Conservation (phyloP, 2,888 invertebrate species). For the Dioctria rufipes region DNA sequence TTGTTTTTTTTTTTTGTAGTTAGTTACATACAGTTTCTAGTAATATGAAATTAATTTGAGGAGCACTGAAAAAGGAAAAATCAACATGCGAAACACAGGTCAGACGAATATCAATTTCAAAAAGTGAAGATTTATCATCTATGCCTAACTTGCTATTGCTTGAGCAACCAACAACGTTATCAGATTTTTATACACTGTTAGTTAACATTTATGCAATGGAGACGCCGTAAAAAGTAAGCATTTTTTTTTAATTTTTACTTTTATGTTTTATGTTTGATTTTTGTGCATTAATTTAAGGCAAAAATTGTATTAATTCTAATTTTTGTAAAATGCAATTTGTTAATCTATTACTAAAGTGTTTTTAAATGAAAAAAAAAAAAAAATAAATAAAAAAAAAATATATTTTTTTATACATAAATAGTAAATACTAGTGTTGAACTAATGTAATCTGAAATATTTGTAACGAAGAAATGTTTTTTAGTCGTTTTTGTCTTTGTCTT, state of each 20-base stretch:
- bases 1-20: too few species aligned
- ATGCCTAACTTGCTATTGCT: neutral
- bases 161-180: neutral
- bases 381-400: too few species aligned
- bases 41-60: too few species aligned
- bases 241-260: neutral
- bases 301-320: slow-evolving; percentile 35
- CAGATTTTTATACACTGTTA: neutral
- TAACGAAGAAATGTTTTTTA: too few species aligned
- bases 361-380: neutral
- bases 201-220: too few species aligned
- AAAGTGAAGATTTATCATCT: neutral
- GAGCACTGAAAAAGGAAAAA: neutral
- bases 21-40: neutral
- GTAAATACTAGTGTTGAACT: too few species aligned
- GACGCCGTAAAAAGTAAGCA: neutral
- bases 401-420: too few species aligned
- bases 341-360: slow-evolving; percentile 32
- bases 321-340: slow-evolving; percentile 30
- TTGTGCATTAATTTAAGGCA: neutral
- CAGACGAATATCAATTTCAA: too few species aligned
- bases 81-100: neutral
- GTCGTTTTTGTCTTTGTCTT: too few species aligned
- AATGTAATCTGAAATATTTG: too few species aligned
- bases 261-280: neutral